Evolutionary conservation across 2,113 vertebrate genomes (phyloP).

Genomic region (Atrichornis clamosus): DNA sequence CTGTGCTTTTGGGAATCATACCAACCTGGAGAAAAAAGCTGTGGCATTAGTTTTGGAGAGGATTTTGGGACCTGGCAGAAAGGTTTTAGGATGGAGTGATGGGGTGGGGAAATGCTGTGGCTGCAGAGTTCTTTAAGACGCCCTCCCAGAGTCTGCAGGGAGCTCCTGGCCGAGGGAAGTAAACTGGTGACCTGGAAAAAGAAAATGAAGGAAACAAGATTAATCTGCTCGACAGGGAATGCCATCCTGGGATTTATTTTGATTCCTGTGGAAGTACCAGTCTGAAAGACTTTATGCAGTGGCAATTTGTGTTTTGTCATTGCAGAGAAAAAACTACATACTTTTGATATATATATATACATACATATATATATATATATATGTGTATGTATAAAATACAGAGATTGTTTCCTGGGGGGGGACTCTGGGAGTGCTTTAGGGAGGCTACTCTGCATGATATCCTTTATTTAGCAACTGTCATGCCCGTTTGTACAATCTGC

Average conservation of each 20-base stretch:
- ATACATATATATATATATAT: not conserved
- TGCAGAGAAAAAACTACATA: not conserved
- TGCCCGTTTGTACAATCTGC: not conserved
- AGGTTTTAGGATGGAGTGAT: not conserved
- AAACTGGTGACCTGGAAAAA: slow-evolving; percentile 39
- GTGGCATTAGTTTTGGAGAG: not conserved
- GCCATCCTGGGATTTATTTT: not conserved
- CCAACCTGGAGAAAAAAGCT: not conserved
- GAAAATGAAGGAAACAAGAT: not conserved
- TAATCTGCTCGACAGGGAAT: not conserved
- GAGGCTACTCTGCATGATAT: not conserved
- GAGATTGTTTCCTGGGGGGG: not conserved
- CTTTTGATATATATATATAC: not conserved
- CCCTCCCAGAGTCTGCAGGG: not conserved
- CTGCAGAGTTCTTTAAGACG: not conserved
- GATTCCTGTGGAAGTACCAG: not conserved
- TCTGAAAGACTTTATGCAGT: not conserved
- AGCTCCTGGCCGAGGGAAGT: not conserved
- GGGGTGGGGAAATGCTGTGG: not conserved
- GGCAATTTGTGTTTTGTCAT: not conserved
- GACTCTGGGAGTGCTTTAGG: not conserved
- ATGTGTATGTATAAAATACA: not conserved
- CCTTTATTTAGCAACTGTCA: not conserved
- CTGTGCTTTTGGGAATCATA: fast-evolving
- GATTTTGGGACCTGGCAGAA: not conserved